Evolutionary conservation across 1,140 invertebrate species (phyloP), one percentile per base, ranked within the genome.

Genomic region (Apocrypta bakeri): DNA sequence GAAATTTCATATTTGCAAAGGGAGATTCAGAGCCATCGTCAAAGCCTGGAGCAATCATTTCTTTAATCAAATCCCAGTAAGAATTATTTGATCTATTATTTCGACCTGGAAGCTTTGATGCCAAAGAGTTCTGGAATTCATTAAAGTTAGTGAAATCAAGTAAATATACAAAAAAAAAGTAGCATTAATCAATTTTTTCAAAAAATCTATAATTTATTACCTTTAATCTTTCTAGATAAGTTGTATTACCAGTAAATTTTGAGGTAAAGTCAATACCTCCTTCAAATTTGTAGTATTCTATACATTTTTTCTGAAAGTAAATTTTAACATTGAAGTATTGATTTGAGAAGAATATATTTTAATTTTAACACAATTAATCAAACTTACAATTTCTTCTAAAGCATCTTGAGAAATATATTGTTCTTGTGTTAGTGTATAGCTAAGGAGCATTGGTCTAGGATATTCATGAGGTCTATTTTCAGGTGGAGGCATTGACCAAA

Each of bases 401-500:
- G 97, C 94, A 89, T 97, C 96, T 87, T 96, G 94, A 24, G 96
- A 95, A 56, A 98, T 92, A 87, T 96, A 96, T 42, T 95, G 94
- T 89, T 98, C 97, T 86, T 97, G 95, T 8, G 95, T 92, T 75
- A 97, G 94, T 81, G 95, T 96, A 86, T 97, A 98, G 85, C 96
- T 96, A 91, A 99, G 95, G 12, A 96, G 92, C 94, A 98, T 96
- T 1, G 98, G 97, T 48, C 96, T 94, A 0, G 97, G 97, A 92
- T 98, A 98, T 90, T 99, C 98, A 48, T 96, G 95, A 4, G 97
- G 97, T 86, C 96, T 94, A 87, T 96, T 96, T 92, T 99, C 98
- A 42, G 96, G 96, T 21, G 98, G 98, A 25, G 98, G 98, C 92
- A 98, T 95, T 2, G 98, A 97, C 98, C 98, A 99, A 89, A 97